These are phyloP conservation scores for Drosophila athabasca DNA, from an alignment of 1,140 invertebrate genomes.

Conservation along the genomic window DNA sequence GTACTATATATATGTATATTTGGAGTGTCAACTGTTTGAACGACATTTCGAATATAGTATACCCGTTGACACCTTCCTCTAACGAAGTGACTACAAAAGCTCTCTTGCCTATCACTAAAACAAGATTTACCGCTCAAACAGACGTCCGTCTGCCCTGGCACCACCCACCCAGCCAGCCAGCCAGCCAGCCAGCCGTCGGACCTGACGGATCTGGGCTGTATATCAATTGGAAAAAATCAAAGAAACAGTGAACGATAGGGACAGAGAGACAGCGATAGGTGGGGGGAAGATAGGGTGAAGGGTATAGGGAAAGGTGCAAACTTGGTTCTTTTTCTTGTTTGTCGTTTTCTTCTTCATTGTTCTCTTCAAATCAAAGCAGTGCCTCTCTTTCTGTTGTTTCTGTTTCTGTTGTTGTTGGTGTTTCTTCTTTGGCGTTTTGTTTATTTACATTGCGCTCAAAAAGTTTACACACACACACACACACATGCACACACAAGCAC, in stretches of 20 bases:
- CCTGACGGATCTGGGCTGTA: constrained; percentile 7
- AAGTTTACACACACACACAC: constrained; percentile 66
- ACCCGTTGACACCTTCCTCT: constrained; percentile 33
- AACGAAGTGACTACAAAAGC: neutral
- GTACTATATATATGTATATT: too few relatives aligned
- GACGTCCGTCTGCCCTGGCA: too few relatives aligned
- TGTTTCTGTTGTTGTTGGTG: constrained; percentile 46
- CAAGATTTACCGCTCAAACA: constrained; percentile 14
- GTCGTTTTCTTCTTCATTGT: constrained; percentile 16
- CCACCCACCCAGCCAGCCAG: too few relatives aligned
- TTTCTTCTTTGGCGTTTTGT: constrained; percentile 66
- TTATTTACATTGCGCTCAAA: constrained; percentile 78
- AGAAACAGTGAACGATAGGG: neutral
- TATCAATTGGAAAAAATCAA: constrained; percentile 49
- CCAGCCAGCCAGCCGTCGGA: too few relatives aligned
- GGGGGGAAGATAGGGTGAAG: too few relatives aligned
- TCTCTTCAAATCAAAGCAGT: constrained; percentile 45
- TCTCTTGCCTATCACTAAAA: constrained; percentile 16
- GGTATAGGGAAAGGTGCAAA: constrained; percentile 29
- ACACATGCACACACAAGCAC: constrained; percentile 10
- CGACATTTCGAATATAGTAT: constrained; percentile 19
- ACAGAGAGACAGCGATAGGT: too few relatives aligned
- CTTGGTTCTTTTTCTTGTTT: constrained; percentile 32
- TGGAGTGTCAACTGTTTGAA: constrained; percentile 16
- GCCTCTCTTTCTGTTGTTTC: constrained; percentile 27